Conservation (phyloP, 2,888 invertebrate species). For the Diloba caeruleocephala region DNA sequence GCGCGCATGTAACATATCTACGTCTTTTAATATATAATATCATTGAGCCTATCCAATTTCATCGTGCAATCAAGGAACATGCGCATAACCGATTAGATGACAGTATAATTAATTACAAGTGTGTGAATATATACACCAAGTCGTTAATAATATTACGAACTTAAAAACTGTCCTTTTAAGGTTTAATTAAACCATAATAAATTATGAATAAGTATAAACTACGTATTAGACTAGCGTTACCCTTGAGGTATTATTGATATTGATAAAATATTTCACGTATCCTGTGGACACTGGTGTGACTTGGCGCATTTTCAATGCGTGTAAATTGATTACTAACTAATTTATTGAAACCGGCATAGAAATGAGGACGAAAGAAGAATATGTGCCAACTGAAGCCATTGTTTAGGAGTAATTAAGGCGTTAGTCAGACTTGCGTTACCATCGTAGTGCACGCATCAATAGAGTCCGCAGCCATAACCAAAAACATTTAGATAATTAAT, state of each 20-base stretch:
- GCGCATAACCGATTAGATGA: slow-evolving; percentile 33
- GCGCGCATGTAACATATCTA: too few species aligned
- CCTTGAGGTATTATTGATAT: slow-evolving; percentile 7
- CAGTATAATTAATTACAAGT: slow-evolving; percentile 31
- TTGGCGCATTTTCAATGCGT: slow-evolving; percentile 1
- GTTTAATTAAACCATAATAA: slow-evolving; percentile 45
- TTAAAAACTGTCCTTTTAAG: slow-evolving; percentile 19
- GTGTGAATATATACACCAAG: slow-evolving; percentile 22
- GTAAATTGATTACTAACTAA: slow-evolving; percentile 4
- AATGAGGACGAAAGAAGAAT: slow-evolving; percentile 7
- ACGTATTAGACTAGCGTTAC: slow-evolving; percentile 16
- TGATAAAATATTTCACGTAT: background rate
- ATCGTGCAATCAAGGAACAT: slow-evolving; percentile 40
- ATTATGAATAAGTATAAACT: slow-evolving; percentile 13
- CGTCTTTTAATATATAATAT: too few species aligned
- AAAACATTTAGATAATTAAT: too few species aligned
- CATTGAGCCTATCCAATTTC: too few species aligned
- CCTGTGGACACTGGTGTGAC: background rate
- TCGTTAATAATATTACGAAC: slow-evolving; percentile 40
- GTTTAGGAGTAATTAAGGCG: slow-evolving; percentile 7
- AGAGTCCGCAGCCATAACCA: slow-evolving; percentile 29
- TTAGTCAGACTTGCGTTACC: slow-evolving; percentile 18
- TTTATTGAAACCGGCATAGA: slow-evolving; percentile 4
- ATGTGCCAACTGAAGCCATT: slow-evolving; percentile 15
- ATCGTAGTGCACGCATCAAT: slow-evolving; percentile 7